These are phyloP conservation scores for Iphiclides podalirius DNA, from an alignment of 2,888 invertebrate species.

Conservation along the genomic window DNA sequence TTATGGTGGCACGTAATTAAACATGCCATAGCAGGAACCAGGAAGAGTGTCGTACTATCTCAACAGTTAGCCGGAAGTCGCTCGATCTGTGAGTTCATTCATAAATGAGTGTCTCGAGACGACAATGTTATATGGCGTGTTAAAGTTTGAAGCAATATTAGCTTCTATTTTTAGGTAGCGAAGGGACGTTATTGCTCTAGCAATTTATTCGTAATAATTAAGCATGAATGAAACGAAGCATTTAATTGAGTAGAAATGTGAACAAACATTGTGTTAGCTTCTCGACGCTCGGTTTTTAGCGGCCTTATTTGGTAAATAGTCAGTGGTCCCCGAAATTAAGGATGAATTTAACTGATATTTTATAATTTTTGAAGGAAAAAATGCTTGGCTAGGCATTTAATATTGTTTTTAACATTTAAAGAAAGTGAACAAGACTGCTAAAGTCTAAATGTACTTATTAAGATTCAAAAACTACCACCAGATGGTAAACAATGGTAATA, in stretches of 20 bases:
- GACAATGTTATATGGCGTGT: constrained; percentile 71
- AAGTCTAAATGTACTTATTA: too few species aligned
- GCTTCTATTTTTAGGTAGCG: constrained; percentile 47
- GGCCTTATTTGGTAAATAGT: constrained; percentile 35
- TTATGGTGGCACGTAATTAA: constrained; percentile 73
- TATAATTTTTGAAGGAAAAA: too few species aligned
- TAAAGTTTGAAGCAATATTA: constrained; percentile 47
- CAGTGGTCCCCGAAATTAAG: too few species aligned
- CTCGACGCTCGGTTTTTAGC: constrained; percentile 39
- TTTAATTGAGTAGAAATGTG: constrained; percentile 73
- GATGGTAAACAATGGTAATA: too few species aligned
- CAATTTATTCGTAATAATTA: constrained; percentile 55
- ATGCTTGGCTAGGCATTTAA: too few species aligned
- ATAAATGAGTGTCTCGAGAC: constrained; percentile 66
- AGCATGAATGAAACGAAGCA: constrained; percentile 73
- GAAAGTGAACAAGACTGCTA: too few species aligned
- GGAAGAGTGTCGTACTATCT: constrained; percentile 80
- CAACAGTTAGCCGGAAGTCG: constrained; percentile 78
- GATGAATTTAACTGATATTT: too few species aligned
- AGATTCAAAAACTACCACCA: too few species aligned
- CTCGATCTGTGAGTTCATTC: constrained; percentile 79
- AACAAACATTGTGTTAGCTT: constrained; percentile 65
- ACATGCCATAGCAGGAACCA: constrained; percentile 79
- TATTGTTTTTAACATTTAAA: too few species aligned
- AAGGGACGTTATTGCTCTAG: constrained; percentile 50